Base-by-base conservation (phyloP, 2,888 invertebrate species). In the Euclidia mi region DNA sequence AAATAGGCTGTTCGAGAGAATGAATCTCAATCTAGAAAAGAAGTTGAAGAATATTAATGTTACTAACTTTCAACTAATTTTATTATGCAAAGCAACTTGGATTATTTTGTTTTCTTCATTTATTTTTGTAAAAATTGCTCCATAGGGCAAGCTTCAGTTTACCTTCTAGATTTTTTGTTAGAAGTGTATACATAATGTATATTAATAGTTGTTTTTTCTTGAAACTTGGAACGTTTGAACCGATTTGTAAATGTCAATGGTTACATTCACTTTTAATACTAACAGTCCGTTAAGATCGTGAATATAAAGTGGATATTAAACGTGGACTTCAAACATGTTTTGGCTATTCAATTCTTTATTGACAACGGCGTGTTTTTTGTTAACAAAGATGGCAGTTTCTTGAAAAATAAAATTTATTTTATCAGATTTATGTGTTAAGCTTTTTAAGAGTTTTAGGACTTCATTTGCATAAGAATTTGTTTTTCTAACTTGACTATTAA, bases 41-140 rank as follows among this genome's bases (percentile, higher is more conserved):
- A 44, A 41, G 43, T 56, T 65, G 71, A 68, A 44, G 71, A 37
- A 70, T 70, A 68, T 70, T 68, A 68, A 68, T 74, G 58, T 63
- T 52, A 31, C 43, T 58, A 59, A 72, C 45, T 63, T 65, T 55
- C 17, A 44, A 47, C 56, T 56, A 71, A 71, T 60, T 68, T 71
- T 56, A 44, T 60, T 68, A 67, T 56, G 61, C 65, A 68, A 71
- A 71, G 14, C 40, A 57, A 56, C 49, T 60, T 43, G 46, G 44
- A 67, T 64, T 67, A 59, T 63, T 56, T 63, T 56, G 50, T 56
- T 57, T 63, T 52, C 32, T 55, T 56, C 60, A 67, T 67, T 64
- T 64, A 67, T 67, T 59, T 69, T 55, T 41, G 14, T 37, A 25
- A 40, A 31, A 60, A 67, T 56, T 35, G 51, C 46, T 57, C 56